Evolutionary conservation across 2,888 invertebrate genomes (phyloP), one percentile per base, ranked within the genome.

Genomic region (Ypsolopha scabrella): DNA sequence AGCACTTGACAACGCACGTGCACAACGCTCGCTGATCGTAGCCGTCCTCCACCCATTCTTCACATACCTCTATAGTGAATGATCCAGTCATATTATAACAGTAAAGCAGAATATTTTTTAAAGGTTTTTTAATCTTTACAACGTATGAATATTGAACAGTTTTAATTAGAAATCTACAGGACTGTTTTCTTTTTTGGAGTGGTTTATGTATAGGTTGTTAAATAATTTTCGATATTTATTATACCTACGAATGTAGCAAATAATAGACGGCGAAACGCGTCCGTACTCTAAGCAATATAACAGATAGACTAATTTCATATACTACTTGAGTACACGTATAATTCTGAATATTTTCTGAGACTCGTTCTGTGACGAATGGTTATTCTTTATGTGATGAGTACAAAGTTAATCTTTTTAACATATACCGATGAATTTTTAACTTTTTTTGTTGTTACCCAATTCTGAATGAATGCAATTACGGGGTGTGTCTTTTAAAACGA

Each of bases 1-100:
- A 96, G 79, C 95, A 96, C 80, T 90, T 96, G 61, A 95, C 95
- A 57, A 96, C 95, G 37, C 95, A 96, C 85, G 94, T 95, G 63
- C 95, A 95, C 80, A 90, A 90, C 70, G 88, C 90, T 56, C 91
- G 92, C 68, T 92, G 75, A 80, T 60, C 61, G 54, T 50, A 11
- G 24, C 34, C 38, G 45, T 36, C 49, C 39, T 66, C 60, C 64
- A 59, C 62, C 60, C 60, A 61, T 61, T 62, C 59, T 58, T 59
- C 63, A 57, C 67, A 67, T 67, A 67, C 69, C 68, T 70, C 66
- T 63, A 66, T 63, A 68, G 59, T 62, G 65, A 68, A 69, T 67
- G 71, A 74, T 72, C 72, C 72, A 72, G 66, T 73, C 72, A 69
- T 72, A 74, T 71, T 71, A 64, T 72, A 74, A 75, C 77, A 69